Evolutionary conservation across 2,888 invertebrate genomes (phyloP).

Genomic region (Gandaritis pyraliata): DNA sequence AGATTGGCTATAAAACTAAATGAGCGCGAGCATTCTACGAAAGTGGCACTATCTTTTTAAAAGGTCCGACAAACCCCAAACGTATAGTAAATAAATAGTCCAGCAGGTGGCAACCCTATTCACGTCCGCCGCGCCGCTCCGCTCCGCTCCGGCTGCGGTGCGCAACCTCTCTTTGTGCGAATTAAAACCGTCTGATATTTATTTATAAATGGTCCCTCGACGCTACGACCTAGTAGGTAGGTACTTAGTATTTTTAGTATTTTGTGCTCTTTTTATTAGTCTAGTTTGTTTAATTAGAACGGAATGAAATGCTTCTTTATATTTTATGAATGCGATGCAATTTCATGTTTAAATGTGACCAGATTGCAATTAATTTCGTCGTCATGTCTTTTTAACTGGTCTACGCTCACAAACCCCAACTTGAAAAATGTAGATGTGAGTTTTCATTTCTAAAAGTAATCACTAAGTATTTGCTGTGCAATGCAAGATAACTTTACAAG

Average conservation of each 20-base stretch:
- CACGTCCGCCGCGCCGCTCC: conserved; percentile 31
- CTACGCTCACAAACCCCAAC: background rate
- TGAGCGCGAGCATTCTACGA: conserved; percentile 24
- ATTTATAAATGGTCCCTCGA: conserved; percentile 56
- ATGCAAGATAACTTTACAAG: too few species aligned
- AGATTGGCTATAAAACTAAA: conserved; percentile 33
- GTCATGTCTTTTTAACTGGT: background rate
- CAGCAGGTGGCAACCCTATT: conserved; percentile 28
- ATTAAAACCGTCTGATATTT: conserved; percentile 64
- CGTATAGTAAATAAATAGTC: conserved; percentile 21
- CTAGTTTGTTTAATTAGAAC: conserved; percentile 59
- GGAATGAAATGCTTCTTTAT: conserved; percentile 46
- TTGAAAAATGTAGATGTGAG: background rate
- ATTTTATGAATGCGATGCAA: conserved; percentile 34
- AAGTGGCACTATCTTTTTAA: conserved; percentile 30
- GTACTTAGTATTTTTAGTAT: conserved; percentile 19
- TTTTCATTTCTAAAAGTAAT: too few species aligned
- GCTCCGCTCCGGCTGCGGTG: conserved; percentile 31
- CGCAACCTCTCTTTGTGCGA: conserved; percentile 50
- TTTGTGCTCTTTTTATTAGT: conserved; percentile 41
- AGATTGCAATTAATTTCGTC: background rate
- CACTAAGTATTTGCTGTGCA: too few species aligned
- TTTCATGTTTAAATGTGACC: conserved; percentile 18
- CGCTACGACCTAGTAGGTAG: conserved; percentile 28
- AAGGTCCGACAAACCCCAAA: conserved; percentile 28